A percentile compares a stretch with the other conserved stretches of the same genome.
These are phyloP conservation scores for Acinonyx jubatus DNA, from an alignment of 2,113 vertebrate genomes.

Conservation along the genomic window DNA sequence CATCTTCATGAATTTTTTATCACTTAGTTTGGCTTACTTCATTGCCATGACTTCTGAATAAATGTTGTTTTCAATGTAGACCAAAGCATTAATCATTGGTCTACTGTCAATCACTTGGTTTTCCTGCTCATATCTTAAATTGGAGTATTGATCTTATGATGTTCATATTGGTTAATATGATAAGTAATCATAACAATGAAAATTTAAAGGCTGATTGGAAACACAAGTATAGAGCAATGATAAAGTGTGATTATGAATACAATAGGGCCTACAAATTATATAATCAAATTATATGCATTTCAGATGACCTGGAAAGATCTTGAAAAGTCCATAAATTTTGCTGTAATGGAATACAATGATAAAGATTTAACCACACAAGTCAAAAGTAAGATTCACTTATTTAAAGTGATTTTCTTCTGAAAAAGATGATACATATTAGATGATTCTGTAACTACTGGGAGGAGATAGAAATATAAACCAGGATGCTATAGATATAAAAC, in stretches of 20 bases:
- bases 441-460: slow-evolving; percentile 22
- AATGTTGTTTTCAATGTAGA: slow-evolving; percentile 51
- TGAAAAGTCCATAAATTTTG: background rate
- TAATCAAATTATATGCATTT: background rate
- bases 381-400: background rate
- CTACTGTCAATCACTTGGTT: background rate
- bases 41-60: slow-evolving; percentile 67
- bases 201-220: slow-evolving; percentile 48
- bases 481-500: background rate
- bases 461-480: background rate
- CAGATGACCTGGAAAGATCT: background rate
- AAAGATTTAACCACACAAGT: background rate
- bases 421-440: slow-evolving; percentile 46
- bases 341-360: background rate
- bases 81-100: slow-evolving; percentile 67
- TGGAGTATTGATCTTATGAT: slow-evolving; percentile 19
- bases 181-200: slow-evolving; percentile 40
- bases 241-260: background rate
- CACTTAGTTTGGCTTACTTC: slow-evolving; percentile 57
- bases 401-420: slow-evolving; percentile 51
- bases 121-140: background rate
- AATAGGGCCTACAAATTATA: background rate
- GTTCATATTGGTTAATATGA: slow-evolving; percentile 47
- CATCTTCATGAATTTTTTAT: slow-evolving; percentile 75
- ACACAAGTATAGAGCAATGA: background rate